Base-by-base conservation (phyloP, 2,113 vertebrate species). In the Suncus etruscus region DNA sequence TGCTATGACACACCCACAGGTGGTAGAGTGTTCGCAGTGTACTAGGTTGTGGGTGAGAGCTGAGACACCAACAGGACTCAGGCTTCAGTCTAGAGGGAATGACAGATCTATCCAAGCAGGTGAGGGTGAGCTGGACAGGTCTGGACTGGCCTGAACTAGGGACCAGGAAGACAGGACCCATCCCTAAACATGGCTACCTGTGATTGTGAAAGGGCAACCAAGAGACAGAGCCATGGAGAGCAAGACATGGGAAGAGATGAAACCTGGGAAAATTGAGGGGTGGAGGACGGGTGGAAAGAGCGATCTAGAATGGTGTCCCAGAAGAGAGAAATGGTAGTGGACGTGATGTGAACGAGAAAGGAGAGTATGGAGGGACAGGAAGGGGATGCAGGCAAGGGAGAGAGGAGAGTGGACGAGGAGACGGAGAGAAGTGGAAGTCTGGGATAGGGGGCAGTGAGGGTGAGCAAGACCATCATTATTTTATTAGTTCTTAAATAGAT, bases 401-500 rank as follows among this genome's bases (percentile, higher is more conserved):
- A 39, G 89, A 51, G 18, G 48, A 54, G 61, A 14, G 9, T 76
- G 48, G 54, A 7, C 3, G 68, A 80, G 31, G 27, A 48, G 54
- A 63, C 63, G 45, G 54, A 39, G 22, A 58, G 18, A 81, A 4
- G 83, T 32, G 58, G 84, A 58, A 91, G 70, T 92, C 90, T 78
- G 25, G 70, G 47, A 18, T 47, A 11, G 93, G 81, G 83, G 58
- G 27, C 70, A 77, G 83, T 29, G 85, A 87, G 79, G 68, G 83
- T 80, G 80, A 95, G 72, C 76, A 83, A 95, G 79, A 90, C 78
- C 87, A 90, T 96, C 89, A 93, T 95, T 95, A 94, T 93, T 95
- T 95, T 94, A 94, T 95, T 93, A 94, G 90, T 78, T 90, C 89
- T 94, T 96, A 95, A 94, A 95, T 92, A 96, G 86, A 93, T 69